Evolutionary conservation across 2,113 vertebrate genomes (phyloP).

Genomic region (Hippopotamus amphibius): DNA sequence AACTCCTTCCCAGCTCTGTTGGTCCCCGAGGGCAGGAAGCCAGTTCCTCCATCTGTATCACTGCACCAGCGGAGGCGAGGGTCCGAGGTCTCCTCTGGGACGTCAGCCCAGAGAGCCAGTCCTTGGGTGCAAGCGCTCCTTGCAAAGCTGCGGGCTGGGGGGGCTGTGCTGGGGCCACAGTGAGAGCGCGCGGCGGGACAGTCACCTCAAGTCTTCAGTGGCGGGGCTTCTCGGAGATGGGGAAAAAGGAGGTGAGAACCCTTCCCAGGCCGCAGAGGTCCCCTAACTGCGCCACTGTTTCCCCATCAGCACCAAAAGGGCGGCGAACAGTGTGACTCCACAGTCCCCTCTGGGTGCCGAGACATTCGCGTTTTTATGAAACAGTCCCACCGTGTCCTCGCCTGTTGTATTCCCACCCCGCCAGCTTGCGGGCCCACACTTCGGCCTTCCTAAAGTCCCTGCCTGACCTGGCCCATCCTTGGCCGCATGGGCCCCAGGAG

Average conservation of each 20-base stretch:
- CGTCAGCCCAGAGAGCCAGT: background rate
- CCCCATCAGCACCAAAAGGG: background rate
- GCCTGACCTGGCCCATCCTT: background rate
- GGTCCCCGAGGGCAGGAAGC: rapidly evolving
- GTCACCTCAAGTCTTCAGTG: background rate
- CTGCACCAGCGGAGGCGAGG: background rate
- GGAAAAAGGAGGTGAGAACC: background rate
- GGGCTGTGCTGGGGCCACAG: rapidly evolving
- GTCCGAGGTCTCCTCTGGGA: rapidly evolving
- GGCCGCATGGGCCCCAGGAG: background rate
- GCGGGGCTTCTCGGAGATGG: rapidly evolving
- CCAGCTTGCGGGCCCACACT: background rate
- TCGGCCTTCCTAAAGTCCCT: rapidly evolving
- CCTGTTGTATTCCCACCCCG: background rate
- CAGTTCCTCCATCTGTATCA: background rate
- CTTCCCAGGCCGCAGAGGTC: no score
- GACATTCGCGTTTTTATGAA: background rate
- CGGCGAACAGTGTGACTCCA: rapidly evolving
- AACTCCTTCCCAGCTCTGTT: background rate
- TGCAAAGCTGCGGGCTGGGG: background rate
- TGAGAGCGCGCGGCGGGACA: rapidly evolving
- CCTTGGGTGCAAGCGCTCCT: rapidly evolving
- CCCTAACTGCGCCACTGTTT: background rate
- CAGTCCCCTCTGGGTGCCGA: background rate
- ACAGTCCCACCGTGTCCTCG: rapidly evolving